These are phyloP conservation scores for Scaptomyza tumidula DNA, from an alignment of 2,888 invertebrate genomes.

Conservation along the genomic window DNA sequence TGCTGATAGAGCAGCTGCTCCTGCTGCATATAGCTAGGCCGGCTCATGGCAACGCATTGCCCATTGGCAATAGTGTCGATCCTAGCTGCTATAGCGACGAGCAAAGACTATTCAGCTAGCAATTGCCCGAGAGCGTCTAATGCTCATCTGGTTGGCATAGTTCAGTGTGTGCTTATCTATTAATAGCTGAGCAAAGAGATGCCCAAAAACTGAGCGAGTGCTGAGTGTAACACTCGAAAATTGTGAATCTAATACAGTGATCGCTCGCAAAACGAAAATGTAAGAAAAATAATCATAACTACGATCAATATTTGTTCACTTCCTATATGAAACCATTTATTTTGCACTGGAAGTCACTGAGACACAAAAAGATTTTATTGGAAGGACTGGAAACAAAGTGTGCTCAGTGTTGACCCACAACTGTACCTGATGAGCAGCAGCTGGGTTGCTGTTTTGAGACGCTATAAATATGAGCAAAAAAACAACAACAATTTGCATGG, in stretches of 20 bases:
- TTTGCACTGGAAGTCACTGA: background rate
- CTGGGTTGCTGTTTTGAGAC: constrained; percentile 6
- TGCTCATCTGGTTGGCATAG: constrained; percentile 45
- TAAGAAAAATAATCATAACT: background rate
- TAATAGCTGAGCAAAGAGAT: constrained; percentile 51
- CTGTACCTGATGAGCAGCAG: constrained; percentile 12
- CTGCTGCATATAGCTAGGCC: constrained; percentile 72
- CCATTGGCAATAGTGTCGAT: constrained; percentile 38
- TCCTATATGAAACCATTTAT: background rate
- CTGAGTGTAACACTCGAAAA: background rate
- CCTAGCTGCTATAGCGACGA: constrained; percentile 58
- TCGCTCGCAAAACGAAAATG: background rate
- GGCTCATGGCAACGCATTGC: constrained; percentile 69
- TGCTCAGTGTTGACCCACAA: background rate
- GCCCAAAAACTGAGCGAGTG: constrained; percentile 22
- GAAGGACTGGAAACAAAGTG: background rate
- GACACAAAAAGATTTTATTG: background rate
- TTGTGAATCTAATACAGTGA: constrained; percentile 4
- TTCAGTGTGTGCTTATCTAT: constrained; percentile 43
- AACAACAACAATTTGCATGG: constrained; percentile 35
- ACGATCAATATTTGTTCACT: background rate
- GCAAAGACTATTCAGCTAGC: constrained; percentile 58
- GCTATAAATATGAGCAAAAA: constrained; percentile 33
- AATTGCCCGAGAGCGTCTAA: constrained; percentile 57
- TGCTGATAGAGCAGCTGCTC: constrained; percentile 69